Conservation (phyloP, 2,113 vertebrate genomes). For the Pterocles orientalis region DNA sequence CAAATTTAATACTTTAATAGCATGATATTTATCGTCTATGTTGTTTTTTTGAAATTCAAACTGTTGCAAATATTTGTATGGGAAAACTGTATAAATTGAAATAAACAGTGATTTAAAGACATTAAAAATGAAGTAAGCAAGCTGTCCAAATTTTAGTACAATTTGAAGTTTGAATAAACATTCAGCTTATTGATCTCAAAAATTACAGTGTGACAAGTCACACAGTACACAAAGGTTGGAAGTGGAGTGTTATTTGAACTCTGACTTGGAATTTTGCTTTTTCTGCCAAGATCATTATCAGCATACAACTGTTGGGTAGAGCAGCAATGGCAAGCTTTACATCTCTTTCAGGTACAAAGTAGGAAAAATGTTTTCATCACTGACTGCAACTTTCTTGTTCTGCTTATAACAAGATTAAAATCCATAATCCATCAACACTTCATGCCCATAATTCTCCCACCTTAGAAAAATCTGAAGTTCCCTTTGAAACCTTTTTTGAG, state of each 20-base stretch:
- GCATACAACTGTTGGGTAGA: not conserved
- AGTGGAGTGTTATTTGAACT: not conserved
- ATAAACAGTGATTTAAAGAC: constrained; percentile 82
- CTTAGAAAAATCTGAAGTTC: not conserved
- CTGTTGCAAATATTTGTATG: constrained; percentile 96
- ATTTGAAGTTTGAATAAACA: not conserved
- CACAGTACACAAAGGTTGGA: rapidly evolving
- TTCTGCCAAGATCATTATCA: not conserved
- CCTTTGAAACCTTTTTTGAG: not conserved
- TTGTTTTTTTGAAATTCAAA: constrained; percentile 89
- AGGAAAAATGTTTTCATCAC: not conserved
- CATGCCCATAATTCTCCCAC: not conserved
- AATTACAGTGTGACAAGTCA: not conserved
- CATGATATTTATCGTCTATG: constrained; percentile 99
- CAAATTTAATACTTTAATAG: constrained; percentile 99
- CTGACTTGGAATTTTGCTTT: not conserved
- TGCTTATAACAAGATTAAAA: not conserved
- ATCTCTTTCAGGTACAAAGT: not conserved
- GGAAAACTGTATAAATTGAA: constrained; percentile 81
- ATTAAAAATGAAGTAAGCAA: not conserved
- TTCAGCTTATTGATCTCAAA: not conserved
- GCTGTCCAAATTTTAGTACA: not conserved
- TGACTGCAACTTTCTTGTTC: not conserved
- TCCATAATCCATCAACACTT: not conserved
- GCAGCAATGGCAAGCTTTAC: not conserved